Percentiles rank a stretch among this genome's conserved stretches.
Conservation (phyloP, 2,113 vertebrate species). For the Himantopus leucocephalus region DNA sequence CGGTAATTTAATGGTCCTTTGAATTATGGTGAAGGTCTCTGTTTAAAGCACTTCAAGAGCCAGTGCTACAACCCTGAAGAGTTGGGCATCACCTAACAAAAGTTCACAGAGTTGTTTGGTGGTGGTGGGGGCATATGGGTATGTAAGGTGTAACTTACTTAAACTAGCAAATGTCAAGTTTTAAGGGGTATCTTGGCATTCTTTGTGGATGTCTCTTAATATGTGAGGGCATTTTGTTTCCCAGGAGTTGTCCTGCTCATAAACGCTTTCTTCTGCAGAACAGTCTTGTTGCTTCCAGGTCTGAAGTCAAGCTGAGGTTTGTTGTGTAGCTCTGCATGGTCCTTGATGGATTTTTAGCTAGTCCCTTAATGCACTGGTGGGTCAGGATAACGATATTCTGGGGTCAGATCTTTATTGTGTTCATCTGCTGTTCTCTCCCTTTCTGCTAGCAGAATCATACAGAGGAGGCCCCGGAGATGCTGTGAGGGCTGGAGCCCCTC, state of each 20-base stretch:
- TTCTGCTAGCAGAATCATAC: neutral
- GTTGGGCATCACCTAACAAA: neutral
- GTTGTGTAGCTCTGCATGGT: accelerated
- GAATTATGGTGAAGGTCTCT: neutral
- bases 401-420: neutral
- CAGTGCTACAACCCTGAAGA: neutral
- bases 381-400: neutral
- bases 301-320: neutral
- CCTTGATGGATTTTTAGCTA: neutral
- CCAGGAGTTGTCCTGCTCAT: neutral
- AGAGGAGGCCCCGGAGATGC: neutral
- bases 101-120: accelerated
- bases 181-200: too few relatives aligned
- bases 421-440: neutral
- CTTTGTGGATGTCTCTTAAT: neutral
- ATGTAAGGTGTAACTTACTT: neutral
- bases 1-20: neutral
- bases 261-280: neutral
- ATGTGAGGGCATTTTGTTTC: neutral
- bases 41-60: neutral
- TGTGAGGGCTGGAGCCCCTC: neutral
- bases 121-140: accelerated
- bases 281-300: neutral
- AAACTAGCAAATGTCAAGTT: neutral
- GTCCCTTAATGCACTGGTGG: neutral